A percentile compares a stretch with the other conserved stretches of the same genome.
These are phyloP conservation scores for Pogonophryne albipinna DNA, from an alignment of 2,797 vertebrate genomes.

Conservation along the genomic window DNA sequence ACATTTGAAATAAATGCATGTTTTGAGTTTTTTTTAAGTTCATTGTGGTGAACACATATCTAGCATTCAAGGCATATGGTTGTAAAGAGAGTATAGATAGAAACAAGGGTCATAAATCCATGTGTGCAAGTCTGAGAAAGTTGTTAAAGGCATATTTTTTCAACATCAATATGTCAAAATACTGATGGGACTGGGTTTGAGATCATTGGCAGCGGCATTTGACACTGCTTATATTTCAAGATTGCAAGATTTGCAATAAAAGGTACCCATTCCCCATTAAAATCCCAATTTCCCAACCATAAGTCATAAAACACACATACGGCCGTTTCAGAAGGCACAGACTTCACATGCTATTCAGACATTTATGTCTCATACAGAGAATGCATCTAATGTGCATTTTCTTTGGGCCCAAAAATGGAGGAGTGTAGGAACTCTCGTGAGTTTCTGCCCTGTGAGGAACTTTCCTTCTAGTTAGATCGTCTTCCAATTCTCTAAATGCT, in stretches of 20 bases:
- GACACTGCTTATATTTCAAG: not conserved
- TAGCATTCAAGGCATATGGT: conserved; percentile 21
- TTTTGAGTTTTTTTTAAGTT: conserved; percentile 30
- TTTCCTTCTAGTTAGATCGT: not conserved
- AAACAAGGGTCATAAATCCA: conserved; percentile 46
- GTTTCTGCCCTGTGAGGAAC: not conserved
- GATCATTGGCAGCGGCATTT: not conserved
- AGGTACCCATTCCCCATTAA: too few relatives aligned
- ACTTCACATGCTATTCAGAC: not conserved
- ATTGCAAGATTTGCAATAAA: too few relatives aligned
- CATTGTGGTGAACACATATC: conserved; percentile 30
- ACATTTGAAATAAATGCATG: conserved; percentile 54
- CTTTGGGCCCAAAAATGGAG: not conserved
- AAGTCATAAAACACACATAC: not conserved
- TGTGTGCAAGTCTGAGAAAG: conserved; percentile 28
- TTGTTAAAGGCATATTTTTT: conserved; percentile 30
- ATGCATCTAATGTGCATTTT: not conserved
- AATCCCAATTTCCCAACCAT: not conserved
- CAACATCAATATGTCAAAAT: conserved; percentile 7
- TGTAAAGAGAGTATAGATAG: conserved; percentile 10
- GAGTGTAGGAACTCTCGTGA: not conserved
- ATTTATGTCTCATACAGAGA: not conserved
- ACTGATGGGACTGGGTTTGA: not conserved
- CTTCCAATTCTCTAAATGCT: not conserved
- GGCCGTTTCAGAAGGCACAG: not conserved